These are phyloP conservation scores for Gambusia affinis DNA, from an alignment of 2,113 vertebrate species.

Conservation along the genomic window DNA sequence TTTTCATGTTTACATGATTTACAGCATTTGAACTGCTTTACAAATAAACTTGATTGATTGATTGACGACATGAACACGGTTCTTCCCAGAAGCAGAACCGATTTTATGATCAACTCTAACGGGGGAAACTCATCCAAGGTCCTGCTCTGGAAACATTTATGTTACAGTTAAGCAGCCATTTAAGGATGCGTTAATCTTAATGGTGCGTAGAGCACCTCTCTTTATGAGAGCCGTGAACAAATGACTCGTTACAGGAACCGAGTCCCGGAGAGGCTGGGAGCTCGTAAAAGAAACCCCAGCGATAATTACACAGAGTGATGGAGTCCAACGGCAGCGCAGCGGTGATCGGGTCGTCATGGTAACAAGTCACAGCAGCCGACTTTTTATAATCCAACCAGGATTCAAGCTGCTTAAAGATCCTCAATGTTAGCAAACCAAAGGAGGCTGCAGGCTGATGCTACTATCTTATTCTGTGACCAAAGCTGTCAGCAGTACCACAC, in stretches of 20 bases:
- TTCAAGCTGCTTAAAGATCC: background rate
- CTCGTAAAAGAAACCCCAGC: background rate
- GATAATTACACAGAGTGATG: background rate
- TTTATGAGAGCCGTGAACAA: background rate
- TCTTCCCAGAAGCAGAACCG: background rate
- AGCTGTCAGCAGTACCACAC: background rate
- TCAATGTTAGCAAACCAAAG: no score
- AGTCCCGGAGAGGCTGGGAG: background rate
- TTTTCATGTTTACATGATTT: no score
- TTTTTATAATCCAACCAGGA: background rate
- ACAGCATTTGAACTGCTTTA: background rate
- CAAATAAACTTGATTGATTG: no score
- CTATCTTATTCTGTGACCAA: no score
- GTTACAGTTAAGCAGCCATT: background rate
- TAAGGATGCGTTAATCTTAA: background rate
- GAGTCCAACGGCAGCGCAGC: background rate
- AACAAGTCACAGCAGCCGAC: background rate
- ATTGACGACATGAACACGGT: no score
- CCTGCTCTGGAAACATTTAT: background rate
- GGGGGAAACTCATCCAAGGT: background rate
- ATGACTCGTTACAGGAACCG: background rate
- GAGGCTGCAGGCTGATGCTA: background rate
- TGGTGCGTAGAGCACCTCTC: background rate
- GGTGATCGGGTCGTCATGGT: background rate
- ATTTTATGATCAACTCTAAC: background rate